Percentiles rank a stretch among this genome's conserved stretches.
These are phyloP conservation scores for Chrysomallon squamiferum DNA, from an alignment of 1,140 invertebrate genomes.

Conservation along the genomic window DNA sequence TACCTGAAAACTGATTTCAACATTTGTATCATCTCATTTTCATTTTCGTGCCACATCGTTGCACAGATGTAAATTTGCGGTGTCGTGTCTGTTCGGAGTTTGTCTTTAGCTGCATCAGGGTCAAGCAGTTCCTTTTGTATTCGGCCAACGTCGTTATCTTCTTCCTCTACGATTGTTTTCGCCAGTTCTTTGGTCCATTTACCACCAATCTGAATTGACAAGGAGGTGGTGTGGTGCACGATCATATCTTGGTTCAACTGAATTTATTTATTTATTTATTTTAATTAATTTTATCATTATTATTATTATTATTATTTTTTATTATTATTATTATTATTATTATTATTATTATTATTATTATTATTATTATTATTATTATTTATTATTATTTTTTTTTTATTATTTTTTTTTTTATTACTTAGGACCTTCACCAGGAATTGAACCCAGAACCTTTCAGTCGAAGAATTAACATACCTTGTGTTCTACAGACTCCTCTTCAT, in stretches of 20 bases:
- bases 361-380: no score
- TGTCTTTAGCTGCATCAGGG: not conserved
- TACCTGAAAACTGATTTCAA: constrained; percentile 64
- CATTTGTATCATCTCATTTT: constrained; percentile 64
- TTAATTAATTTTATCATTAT: no score
- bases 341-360: no score
- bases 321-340: no score
- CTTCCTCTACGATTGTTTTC: not conserved
- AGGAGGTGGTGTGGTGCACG: no score
- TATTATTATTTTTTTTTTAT: no score
- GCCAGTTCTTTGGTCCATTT: not conserved
- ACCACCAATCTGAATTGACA: not conserved
- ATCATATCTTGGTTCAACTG: no score
- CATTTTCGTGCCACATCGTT: constrained; percentile 66
- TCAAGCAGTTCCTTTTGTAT: not conserved
- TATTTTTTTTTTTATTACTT: no score
- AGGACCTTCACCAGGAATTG: no score
- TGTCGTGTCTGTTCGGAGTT: constrained; percentile 28
- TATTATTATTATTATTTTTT: no score
- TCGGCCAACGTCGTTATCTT: not conserved
- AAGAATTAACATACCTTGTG: constrained; percentile 8
- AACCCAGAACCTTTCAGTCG: no score
- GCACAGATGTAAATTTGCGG: constrained; percentile 64
- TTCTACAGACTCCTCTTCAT: constrained; percentile 77
- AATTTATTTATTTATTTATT: no score